A percentile compares a stretch with the other conserved stretches of the same genome.
These are phyloP conservation scores for Ecliptopera silaceata DNA, from an alignment of 2,888 invertebrate genomes.

Conservation along the genomic window DNA sequence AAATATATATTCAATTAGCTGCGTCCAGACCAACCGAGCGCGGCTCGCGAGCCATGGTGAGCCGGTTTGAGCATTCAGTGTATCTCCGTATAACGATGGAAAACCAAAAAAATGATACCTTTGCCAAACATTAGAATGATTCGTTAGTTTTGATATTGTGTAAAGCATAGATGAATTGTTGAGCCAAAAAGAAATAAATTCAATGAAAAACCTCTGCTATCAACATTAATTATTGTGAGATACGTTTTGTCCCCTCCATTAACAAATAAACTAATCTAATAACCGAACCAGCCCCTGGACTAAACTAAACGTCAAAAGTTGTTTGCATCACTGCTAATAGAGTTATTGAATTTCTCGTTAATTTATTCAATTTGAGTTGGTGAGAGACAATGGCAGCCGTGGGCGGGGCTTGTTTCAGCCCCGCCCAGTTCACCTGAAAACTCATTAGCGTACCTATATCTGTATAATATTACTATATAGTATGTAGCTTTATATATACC, in stretches of 20 bases:
- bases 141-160: no score
- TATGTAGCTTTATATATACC: constrained; percentile 22
- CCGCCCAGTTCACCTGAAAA: constrained; percentile 68
- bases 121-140: no score
- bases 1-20: no score
- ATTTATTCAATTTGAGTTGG: constrained; percentile 78
- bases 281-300: constrained; percentile 57
- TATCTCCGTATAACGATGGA: no score
- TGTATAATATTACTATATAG: constrained; percentile 24
- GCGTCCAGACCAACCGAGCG: no score
- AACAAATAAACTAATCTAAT: constrained; percentile 68
- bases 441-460: constrained; percentile 49
- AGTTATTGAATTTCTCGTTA: constrained; percentile 80
- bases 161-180: no score
- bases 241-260: constrained; percentile 16
- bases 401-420: constrained; percentile 67
- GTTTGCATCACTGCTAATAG: constrained; percentile 76
- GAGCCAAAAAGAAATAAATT: not conserved
- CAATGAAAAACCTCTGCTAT: constrained; percentile 4
- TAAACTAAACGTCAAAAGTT: constrained; percentile 69
- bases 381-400: constrained; percentile 67
- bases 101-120: no score
- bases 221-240: constrained; percentile 17
- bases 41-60: no score
- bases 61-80: no score